Base-by-base conservation (phyloP, 2,797 vertebrate genomes). In the Hapalemur alaotrensis region DNA sequence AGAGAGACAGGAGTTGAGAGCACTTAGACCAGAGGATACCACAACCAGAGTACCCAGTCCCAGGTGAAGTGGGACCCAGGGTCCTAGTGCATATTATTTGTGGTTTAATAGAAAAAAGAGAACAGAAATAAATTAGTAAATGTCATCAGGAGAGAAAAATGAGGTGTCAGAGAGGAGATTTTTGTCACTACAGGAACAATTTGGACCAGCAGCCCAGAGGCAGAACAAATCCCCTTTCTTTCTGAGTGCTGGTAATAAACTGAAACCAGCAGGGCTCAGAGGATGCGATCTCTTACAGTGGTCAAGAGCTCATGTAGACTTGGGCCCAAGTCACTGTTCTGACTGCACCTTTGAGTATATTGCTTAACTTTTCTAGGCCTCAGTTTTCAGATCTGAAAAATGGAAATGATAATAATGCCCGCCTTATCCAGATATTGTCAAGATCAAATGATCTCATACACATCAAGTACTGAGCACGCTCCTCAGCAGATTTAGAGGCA, bases 51-150 rank as follows among this genome's bases (percentile, higher is more conserved):
- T 48, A 59, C 17, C 22, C 35, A 76, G 82, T 38, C 38, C 15
- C 35, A 72, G 72, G 38, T 61, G 43, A 81, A 61, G 69, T 69
- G 30, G 65, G 61, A 69, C 12, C 32, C 4, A 0, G 30, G 8
- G 84, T 75, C 70, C 70, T 46, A 10, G 15, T n/a, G 38, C 59
- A 25, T 46, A 25, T n/a, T 54, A 85, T 54, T 20, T 82, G 69
- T n/a, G 11, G 20, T 43, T 18, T 89, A 73, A 80, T 63, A 81
- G 20, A 87, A 94, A 82, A 73, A 10, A 4, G 11, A 95, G 76
- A 43, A 89, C 4, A 87, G 78, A 95, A 89, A 75, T 63, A 61
- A 81, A 69, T 87, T 25, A 91, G 22, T 61, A 94, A 87, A 41
- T 59, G 23, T 79, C 54, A 75, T 52, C 46, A 78, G 72, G 79